Percentiles rank a stretch among this genome's conserved stretches.
Conservation (phyloP, 2,113 vertebrate species). For the Hucho hucho region DNA sequence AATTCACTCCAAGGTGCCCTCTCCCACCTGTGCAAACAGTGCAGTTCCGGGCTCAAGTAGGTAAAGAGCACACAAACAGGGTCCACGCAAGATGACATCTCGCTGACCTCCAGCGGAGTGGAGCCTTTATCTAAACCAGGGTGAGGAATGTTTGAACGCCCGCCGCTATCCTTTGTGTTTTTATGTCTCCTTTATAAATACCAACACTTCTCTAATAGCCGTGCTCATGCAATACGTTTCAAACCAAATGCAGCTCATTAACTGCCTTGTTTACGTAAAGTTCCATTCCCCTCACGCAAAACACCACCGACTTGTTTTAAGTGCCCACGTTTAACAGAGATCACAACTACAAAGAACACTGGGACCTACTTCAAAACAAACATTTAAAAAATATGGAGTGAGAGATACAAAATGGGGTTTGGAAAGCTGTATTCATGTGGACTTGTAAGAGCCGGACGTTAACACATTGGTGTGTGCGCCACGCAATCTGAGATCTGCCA, state of each 20-base stretch:
- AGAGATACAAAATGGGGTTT: conserved; percentile 1
- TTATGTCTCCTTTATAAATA: conserved; percentile 53
- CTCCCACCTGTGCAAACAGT: conserved; percentile 60
- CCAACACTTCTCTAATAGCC: conserved; percentile 35
- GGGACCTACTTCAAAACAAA: conserved; percentile 18
- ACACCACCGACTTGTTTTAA: conserved; percentile 11
- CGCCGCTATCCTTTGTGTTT: conserved; percentile 41
- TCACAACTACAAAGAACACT: conserved; percentile 44
- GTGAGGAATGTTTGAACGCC: conserved; percentile 40
- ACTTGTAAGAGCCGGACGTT: conserved; percentile 10
- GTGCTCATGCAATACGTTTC: conserved; percentile 9
- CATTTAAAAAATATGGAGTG: conserved; percentile 19
- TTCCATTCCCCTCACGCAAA: conserved; percentile 17
- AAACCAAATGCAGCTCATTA: conserved; percentile 47
- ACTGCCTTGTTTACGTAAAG: conserved; percentile 45
- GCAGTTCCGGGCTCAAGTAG: conserved; percentile 18
- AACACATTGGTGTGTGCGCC: conserved; percentile 2
- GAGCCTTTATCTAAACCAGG: conserved; percentile 24
- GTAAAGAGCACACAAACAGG: conserved; percentile 25
- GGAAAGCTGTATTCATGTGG: conserved; percentile 17
- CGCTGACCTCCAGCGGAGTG: conserved; percentile 24
- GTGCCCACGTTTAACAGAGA: conserved; percentile 23
- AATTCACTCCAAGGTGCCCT: conserved; percentile 33
- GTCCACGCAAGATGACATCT: conserved; percentile 12
- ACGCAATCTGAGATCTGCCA: conserved; percentile 6